phyloP scores from a whole-genome alignment of 2,797 vertebrate genomes.

The Microcaecilia unicolor region DNA sequence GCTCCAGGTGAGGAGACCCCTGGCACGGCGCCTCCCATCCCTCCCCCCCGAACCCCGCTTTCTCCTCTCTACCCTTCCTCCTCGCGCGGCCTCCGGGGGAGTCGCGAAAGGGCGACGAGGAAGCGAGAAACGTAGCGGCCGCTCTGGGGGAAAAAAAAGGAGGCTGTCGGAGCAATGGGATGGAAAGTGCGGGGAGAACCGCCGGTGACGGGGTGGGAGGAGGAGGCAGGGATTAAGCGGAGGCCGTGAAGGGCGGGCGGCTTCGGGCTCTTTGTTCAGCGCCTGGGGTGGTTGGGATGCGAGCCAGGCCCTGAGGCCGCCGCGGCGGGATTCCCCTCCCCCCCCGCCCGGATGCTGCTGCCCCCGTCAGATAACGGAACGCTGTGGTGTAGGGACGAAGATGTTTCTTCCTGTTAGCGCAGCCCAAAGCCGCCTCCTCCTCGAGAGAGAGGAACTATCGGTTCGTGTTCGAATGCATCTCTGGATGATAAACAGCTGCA shows the following conservation, averaged over 20 bases:
- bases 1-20: constrained; percentile 72
- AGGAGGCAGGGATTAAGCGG: neutral
- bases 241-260: neutral
- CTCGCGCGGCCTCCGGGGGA: neutral
- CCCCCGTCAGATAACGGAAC: neutral
- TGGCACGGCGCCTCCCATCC: no score
- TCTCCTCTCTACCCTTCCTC: no score
- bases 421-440: no score
- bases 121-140: neutral
- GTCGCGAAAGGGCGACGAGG: neutral
- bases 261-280: no score
- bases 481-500: no score
- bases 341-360: neutral
- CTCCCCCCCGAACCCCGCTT: no score
- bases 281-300: neutral
- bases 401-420: no score
- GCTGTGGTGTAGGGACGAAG: neutral
- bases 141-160: neutral
- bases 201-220: neutral
- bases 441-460: no score
- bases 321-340: neutral
- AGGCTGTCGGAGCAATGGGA: neutral
- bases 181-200: neutral
- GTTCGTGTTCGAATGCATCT: no score
- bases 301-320: no score